Base-by-base conservation (phyloP, 2,797 vertebrate species). In the Scolopax bukidnonensis region DNA sequence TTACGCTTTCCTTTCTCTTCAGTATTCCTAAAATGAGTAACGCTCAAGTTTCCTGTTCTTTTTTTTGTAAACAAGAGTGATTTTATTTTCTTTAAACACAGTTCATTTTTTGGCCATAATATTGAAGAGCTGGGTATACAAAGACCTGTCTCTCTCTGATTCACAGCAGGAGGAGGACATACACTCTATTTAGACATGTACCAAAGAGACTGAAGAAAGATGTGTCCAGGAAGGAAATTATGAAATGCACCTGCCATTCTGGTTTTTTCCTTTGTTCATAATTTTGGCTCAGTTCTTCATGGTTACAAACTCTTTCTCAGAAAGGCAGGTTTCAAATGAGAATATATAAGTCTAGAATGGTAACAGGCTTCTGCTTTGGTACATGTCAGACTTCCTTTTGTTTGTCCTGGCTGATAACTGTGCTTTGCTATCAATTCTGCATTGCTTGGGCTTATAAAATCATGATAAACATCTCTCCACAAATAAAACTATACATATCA, bases 351-450 rank as follows among this genome's bases (percentile, higher is more conserved):
- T 36, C 25, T 63, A 25, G 91, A 90, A 92, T 63, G 43, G 47
- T 73, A 61, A 54, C 18, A 30, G 33, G 10, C 18, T 76, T 89
- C 67, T 77, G 28, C 73, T 87, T 89, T 73, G 38, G 45, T 91
- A 30, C 57, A 9, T 51, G 63, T 91, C 51, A 59, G 28, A 47
- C 54, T 91, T 91, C 36, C 40, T 79, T 21, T 24, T 59, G 36
- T 92, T 95, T 90, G 59, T 92, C 93, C 83, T 93, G 80, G 41
- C 82, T 59, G 27, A 32, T 68, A 77, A 61, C 4, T 45, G 14
- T 77, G 21, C 41, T 93, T 94, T 90, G 54, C 73, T 90, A 33
- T 83, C 23, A 67, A 63, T 89, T 95, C 68, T 90, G 28, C 43
- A 24, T 85, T 67, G 27, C 59, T 28, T 79, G 38, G 13, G 27